Evolutionary conservation across 2,113 vertebrate genomes (phyloP).

Genomic region (Tretioscincus oriximinensis): DNA sequence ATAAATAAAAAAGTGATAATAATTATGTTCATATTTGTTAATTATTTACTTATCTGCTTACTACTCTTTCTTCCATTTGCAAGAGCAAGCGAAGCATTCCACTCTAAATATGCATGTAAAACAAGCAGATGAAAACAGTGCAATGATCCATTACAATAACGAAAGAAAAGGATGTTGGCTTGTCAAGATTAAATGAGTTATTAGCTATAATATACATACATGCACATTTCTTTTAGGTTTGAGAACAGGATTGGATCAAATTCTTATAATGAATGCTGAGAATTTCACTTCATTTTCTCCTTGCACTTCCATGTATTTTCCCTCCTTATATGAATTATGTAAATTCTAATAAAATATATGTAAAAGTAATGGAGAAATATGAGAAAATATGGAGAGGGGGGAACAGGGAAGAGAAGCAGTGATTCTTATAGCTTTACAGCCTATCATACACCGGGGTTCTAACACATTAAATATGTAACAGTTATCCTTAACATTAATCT

Average conservation of each 20-base stretch:
- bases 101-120: no score
- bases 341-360: neutral
- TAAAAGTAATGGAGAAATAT: neutral
- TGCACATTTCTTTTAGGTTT: neutral
- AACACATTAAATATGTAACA: neutral
- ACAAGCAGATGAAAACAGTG: no score
- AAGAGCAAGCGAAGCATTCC: no score
- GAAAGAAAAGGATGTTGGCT: neutral
- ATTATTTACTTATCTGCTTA: neutral
- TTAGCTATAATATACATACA: neutral
- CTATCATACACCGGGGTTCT: neutral
- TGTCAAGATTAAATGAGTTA: conserved; percentile 4
- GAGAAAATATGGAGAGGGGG: neutral
- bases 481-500: neutral
- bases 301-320: neutral
- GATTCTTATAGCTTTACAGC: neutral
- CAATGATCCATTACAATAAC: neutral
- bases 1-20: neutral
- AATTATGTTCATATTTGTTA: neutral
- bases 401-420: no score
- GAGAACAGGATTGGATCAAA: neutral
- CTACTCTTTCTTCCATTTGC: neutral
- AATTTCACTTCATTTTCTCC: neutral
- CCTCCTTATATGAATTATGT: neutral
- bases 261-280: neutral